phyloP scores from a whole-genome alignment of 2,797 vertebrate species.

The Hirundo rustica region DNA sequence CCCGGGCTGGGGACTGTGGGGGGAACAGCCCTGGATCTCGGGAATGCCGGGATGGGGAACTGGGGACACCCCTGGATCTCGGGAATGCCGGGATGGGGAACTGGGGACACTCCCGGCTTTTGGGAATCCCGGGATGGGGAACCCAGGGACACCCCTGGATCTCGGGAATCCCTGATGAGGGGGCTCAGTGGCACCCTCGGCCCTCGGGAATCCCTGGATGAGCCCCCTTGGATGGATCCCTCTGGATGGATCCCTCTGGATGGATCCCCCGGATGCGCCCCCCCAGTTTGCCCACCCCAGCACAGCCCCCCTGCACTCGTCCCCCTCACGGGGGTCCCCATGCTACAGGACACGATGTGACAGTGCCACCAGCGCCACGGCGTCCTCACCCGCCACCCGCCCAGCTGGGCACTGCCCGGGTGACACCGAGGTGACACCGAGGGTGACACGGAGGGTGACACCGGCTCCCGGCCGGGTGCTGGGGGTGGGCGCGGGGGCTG shows the following conservation, averaged over 20 bases:
- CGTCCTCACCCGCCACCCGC: too few species aligned
- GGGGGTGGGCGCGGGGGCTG: neutral
- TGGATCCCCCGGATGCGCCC: too few species aligned
- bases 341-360: fast-evolving
- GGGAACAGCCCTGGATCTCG: neutral
- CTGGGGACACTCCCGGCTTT: neutral
- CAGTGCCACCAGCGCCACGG: neutral
- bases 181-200: too few species aligned
- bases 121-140: neutral
- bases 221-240: too few species aligned
- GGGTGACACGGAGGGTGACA: neutral
- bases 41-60: too few species aligned
- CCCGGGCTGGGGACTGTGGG: neutral
- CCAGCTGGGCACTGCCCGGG: too few species aligned
- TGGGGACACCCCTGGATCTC: too few species aligned
- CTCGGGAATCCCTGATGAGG: neutral
- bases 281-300: neutral
- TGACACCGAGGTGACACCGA: neutral
- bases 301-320: too few species aligned
- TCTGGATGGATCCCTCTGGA: fast-evolving
- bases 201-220: too few species aligned
- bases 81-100: neutral
- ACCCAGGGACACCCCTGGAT: too few species aligned
- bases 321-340: neutral
- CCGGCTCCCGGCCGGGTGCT: neutral